phyloP scores from a whole-genome alignment of 2,113 vertebrate genomes.

The Thamnaconus septentrionalis region DNA sequence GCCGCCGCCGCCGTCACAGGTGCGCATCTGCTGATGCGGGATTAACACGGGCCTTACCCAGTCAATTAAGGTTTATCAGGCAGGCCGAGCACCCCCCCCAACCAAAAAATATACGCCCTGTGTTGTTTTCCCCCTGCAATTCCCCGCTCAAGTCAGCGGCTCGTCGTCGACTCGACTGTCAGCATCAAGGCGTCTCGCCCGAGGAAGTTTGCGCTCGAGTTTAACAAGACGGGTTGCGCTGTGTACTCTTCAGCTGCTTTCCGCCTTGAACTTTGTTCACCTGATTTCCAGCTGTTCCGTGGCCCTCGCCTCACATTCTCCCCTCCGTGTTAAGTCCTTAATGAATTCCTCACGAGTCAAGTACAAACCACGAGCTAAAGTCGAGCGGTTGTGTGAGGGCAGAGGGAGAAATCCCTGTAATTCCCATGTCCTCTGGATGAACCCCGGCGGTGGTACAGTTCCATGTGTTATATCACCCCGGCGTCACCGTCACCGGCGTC shows the following conservation, averaged over 20 bases:
- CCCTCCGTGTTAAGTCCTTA: too few relatives aligned
- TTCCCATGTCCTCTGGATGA: conserved; percentile 66
- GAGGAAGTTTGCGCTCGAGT: conserved; percentile 6
- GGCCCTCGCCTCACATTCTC: too few relatives aligned
- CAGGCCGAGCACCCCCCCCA: too few relatives aligned
- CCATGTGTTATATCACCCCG: conserved; percentile 61
- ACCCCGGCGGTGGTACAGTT: conserved; percentile 54
- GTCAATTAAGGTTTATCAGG: conserved; percentile 52
- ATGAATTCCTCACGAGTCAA: conserved; percentile 10
- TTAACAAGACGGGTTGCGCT: conserved; percentile 6
- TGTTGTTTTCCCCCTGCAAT: conserved; percentile 31
- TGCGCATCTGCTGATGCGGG: conserved; percentile 61
- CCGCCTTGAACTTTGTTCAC: not conserved
- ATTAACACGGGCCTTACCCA: conserved; percentile 59
- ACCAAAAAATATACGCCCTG: not conserved
- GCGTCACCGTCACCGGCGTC: conserved; percentile 56
- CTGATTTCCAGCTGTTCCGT: conserved; percentile 27
- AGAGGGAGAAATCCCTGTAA: conserved; percentile 37
- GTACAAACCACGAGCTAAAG: conserved; percentile 5
- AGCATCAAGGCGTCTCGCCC: conserved; percentile 11
- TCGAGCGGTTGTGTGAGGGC: conserved; percentile 5
- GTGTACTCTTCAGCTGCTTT: not conserved
- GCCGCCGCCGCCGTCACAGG: conserved; percentile 58
- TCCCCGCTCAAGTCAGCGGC: not conserved
- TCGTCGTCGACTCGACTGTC: conserved; percentile 17